These are phyloP conservation scores for Xanthorhoe designata DNA, from an alignment of 2,888 invertebrate genomes.

Conservation along the genomic window DNA sequence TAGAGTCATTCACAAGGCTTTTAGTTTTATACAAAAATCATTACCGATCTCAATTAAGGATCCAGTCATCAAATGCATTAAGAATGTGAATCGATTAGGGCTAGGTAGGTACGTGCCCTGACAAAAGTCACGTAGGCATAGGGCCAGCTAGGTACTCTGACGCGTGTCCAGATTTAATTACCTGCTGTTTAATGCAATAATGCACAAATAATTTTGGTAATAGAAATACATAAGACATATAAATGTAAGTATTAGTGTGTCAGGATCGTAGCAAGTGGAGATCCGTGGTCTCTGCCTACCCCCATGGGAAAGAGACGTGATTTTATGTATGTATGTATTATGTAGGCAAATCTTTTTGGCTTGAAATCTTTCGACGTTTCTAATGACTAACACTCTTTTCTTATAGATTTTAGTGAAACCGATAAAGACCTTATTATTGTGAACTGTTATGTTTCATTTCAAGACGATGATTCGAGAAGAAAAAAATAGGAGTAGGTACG, in stretches of 20 bases:
- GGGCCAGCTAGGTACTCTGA: conserved; percentile 41
- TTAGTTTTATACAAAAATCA: conserved; percentile 32
- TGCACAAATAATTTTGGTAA: conserved; percentile 24
- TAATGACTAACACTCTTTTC: neutral
- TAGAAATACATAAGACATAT: neutral
- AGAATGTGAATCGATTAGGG: conserved; percentile 59
- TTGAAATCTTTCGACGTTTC: neutral
- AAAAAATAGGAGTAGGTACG: too few species aligned
- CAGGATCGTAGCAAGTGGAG: too few species aligned
- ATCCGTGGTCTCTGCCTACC: too few species aligned
- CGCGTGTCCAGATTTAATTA: conserved; percentile 68
- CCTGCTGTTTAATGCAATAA: conserved; percentile 56
- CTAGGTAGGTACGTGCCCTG: conserved; percentile 60
- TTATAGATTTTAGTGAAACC: neutral
- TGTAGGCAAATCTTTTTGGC: too few species aligned
- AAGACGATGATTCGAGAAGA: neutral
- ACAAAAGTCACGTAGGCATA: conserved; percentile 71
- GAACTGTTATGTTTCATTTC: neutral
- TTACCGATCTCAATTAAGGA: conserved; percentile 55
- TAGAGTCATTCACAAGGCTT: conserved; percentile 22
- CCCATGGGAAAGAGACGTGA: too few species aligned
- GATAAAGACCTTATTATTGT: neutral
- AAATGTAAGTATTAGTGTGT: too few species aligned
- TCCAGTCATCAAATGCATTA: conserved; percentile 62
- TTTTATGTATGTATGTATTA: too few species aligned